A percentile compares a stretch with the other conserved stretches of the same genome.
These are phyloP conservation scores for Calliphora vomitoria DNA, from an alignment of 2,888 invertebrate species.

Conservation along the genomic window DNA sequence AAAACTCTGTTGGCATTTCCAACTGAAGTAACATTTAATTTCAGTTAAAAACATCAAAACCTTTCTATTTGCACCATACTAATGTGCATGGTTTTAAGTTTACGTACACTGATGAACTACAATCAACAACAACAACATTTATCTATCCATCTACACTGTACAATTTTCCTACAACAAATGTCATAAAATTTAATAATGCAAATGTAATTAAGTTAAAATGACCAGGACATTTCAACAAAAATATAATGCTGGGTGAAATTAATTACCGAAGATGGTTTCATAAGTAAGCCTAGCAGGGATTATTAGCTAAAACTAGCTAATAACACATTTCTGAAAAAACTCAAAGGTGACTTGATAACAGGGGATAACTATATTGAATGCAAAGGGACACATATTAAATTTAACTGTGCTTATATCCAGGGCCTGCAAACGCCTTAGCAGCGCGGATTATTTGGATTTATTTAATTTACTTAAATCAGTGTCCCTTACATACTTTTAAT, in stretches of 20 bases:
- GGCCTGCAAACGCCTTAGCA: too few relatives aligned
- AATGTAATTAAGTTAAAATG: slow-evolving; percentile 82
- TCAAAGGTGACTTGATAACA: too few relatives aligned
- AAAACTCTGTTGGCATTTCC: too few relatives aligned
- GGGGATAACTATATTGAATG: too few relatives aligned
- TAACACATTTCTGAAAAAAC: too few relatives aligned
- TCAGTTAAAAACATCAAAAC: neutral
- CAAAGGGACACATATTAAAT: too few relatives aligned
- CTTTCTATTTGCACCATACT: neutral
- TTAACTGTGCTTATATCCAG: too few relatives aligned
- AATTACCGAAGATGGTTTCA: neutral
- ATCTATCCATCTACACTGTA: slow-evolving; percentile 5
- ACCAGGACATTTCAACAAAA: slow-evolving; percentile 67
- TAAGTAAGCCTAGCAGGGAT: neutral
- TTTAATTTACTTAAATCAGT: too few relatives aligned
- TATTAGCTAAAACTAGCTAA: too few relatives aligned
- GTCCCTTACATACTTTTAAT: neutral
- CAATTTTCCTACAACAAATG: slow-evolving; percentile 71
- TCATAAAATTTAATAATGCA: slow-evolving; percentile 83
- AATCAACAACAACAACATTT: slow-evolving; percentile 57
- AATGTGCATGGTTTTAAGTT: neutral
- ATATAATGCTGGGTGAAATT: slow-evolving; percentile 21
- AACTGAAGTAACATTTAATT: too few relatives aligned
- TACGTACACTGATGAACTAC: slow-evolving; percentile 51
- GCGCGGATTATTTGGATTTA: too few relatives aligned